phyloP scores from a whole-genome alignment of 2,888 invertebrate genomes.

The Actias luna region DNA sequence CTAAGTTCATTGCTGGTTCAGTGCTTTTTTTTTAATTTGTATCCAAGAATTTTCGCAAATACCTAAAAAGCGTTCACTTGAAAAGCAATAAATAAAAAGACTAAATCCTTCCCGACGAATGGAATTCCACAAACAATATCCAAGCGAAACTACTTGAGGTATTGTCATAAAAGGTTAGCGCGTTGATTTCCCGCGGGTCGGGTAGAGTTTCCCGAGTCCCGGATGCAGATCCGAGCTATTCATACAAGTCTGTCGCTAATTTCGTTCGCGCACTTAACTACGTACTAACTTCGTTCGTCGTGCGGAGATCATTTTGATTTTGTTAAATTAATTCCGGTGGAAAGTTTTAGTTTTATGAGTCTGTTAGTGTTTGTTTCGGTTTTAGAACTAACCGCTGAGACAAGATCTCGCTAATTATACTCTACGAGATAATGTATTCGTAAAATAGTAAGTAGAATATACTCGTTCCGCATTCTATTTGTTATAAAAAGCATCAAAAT shows the following conservation, averaged over 20 bases:
- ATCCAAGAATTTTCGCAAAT: too few species aligned
- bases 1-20: too few species aligned
- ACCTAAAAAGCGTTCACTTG: too few species aligned
- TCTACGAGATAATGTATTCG: neutral
- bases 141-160: conserved; percentile 3
- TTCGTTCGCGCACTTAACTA: conserved; percentile 1
- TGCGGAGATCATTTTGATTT: conserved; percentile 2
- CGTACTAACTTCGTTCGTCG: neutral
- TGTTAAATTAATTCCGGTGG: conserved; percentile 1
- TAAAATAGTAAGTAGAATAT: too few species aligned
- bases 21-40: too few species aligned
- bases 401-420: neutral
- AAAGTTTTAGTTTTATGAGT: conserved; percentile 1
- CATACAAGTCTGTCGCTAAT: conserved; percentile 11
- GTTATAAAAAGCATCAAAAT: too few species aligned
- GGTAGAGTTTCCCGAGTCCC: neutral
- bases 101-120: neutral
- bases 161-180: conserved; percentile 9
- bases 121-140: neutral
- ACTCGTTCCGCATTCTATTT: too few species aligned
- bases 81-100: neutral
- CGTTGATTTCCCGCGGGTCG: conserved; percentile 7
- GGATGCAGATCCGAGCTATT: conserved; percentile 10
- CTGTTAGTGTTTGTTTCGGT: neutral
- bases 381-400: neutral